Evolutionary conservation across 2,797 vertebrate species (phyloP).

Genomic region (Cossypha niveicapilla): DNA sequence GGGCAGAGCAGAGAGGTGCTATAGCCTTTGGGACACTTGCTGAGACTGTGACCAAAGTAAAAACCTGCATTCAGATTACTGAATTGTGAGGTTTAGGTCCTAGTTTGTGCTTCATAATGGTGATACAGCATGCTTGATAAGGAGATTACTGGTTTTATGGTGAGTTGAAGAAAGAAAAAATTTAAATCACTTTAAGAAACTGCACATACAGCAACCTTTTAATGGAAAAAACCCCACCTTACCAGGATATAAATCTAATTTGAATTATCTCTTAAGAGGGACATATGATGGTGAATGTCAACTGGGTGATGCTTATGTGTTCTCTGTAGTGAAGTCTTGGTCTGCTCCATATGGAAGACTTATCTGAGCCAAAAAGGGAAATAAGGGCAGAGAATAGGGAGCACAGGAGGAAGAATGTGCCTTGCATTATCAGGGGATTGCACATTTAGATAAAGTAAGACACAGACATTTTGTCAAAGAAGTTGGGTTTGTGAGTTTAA

Average conservation of each 20-base stretch:
- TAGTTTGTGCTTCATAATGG: background rate
- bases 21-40: background rate
- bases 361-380: background rate
- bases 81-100: background rate
- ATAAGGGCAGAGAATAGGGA: background rate
- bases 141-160: background rate
- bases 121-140: background rate
- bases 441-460: background rate
- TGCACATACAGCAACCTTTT: background rate
- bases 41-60: background rate
- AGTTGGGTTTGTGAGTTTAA: background rate
- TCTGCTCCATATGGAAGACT: background rate
- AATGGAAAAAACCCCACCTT: background rate
- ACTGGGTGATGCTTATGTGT: background rate
- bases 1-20: background rate
- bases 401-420: background rate
- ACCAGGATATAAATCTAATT: background rate
- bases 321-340: background rate
- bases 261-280: background rate
- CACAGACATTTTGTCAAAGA: slow-evolving; percentile 9
- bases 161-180: background rate
- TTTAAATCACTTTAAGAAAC: background rate
- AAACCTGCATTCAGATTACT: background rate
- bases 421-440: background rate
- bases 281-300: background rate